Evolutionary conservation across 1,140 invertebrate genomes (phyloP).

Genomic region (Lineus longissimus): DNA sequence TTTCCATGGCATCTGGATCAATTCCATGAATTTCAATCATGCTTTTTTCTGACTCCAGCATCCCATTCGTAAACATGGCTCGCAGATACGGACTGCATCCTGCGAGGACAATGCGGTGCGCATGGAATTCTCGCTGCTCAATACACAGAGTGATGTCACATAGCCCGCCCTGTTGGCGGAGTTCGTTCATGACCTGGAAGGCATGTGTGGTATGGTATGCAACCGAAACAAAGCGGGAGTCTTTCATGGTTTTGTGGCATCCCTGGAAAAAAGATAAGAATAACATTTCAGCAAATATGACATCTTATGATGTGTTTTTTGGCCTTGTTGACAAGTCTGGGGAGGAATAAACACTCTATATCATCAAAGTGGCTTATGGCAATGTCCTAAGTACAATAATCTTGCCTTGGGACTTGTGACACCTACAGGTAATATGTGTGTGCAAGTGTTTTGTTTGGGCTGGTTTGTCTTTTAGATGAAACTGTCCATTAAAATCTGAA

Average conservation of each 20-base stretch:
- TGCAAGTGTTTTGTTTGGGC: too few species aligned
- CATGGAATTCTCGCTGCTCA: conserved; percentile 63
- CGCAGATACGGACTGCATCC: conserved; percentile 48
- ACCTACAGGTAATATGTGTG: too few species aligned
- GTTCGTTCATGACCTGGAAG: conserved; percentile 60
- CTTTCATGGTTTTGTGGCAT: conserved; percentile 31
- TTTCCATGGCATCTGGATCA: conserved; percentile 69
- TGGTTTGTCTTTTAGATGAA: too few species aligned
- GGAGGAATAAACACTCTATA: too few species aligned
- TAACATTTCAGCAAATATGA: too few species aligned
- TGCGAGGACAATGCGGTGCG: conserved; percentile 45
- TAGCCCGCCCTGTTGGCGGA: conserved; percentile 68
- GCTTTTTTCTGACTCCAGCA: conserved; percentile 60
- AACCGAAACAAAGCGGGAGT: conserved; percentile 39
- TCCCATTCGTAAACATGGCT: conserved; percentile 52
- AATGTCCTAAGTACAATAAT: too few species aligned
- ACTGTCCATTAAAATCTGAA: too few species aligned
- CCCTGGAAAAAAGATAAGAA: too few species aligned
- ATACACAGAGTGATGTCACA: conserved; percentile 77
- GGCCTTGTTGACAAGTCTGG: too few species aligned
- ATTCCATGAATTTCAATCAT: conserved; percentile 74
- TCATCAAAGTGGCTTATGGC: too few species aligned
- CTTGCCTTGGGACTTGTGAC: too few species aligned
- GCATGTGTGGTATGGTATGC: conserved; percentile 36
- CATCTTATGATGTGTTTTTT: too few species aligned